Evolutionary conservation across 2,888 invertebrate species (phyloP).

Genomic region (Cantharis nigra): DNA sequence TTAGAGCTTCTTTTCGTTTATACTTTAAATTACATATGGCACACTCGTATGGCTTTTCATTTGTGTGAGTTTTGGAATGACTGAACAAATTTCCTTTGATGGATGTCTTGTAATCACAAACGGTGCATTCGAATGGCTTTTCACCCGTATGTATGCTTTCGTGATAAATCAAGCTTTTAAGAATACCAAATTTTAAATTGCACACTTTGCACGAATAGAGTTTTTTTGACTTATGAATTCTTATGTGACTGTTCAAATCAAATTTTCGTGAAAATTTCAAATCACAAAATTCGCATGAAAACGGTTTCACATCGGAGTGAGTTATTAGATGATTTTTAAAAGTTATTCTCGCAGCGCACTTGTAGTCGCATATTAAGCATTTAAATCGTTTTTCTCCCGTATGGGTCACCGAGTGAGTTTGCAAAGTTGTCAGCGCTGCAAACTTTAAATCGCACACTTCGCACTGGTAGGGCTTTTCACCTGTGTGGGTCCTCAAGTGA

Average conservation of each 20-base stretch:
- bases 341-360: not conserved
- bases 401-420: not conserved
- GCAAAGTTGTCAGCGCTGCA: not conserved
- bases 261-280: not conserved
- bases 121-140: not conserved
- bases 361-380: not conserved
- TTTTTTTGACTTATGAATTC: not conserved
- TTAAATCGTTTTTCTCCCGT: not conserved
- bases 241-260: not conserved
- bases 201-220: not conserved
- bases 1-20: not conserved
- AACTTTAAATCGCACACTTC: not conserved
- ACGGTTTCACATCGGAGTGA: not conserved
- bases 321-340: not conserved
- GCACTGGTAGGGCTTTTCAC: not conserved
- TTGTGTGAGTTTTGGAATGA: not conserved
- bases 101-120: not conserved
- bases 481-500: not conserved
- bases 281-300: not conserved
- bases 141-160: not conserved
- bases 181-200: not conserved
- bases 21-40: not conserved
- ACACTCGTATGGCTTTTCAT: not conserved
- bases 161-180: not conserved
- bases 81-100: not conserved